Evolutionary conservation across 2,113 vertebrate species (phyloP).

Genomic region (Poicephalus gulielmi): DNA sequence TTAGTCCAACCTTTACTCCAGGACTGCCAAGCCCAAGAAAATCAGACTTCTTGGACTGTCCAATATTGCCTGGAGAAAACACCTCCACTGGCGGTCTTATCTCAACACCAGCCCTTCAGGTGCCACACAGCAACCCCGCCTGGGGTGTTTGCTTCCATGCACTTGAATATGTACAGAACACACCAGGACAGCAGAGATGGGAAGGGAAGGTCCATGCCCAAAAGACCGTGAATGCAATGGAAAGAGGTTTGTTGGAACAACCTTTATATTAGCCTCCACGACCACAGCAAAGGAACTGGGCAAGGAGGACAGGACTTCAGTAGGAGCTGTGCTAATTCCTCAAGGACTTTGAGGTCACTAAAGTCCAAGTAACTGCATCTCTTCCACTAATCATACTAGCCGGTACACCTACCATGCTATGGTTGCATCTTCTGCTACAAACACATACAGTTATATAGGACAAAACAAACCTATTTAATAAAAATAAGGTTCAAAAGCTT

Average conservation of each 20-base stretch:
- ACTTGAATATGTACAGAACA: background rate
- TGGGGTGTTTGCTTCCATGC: background rate
- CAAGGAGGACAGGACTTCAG: background rate
- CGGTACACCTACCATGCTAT: background rate
- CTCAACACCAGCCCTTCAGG: background rate
- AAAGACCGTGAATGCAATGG: background rate
- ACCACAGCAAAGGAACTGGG: background rate
- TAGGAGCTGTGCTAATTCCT: background rate
- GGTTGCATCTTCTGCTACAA: background rate
- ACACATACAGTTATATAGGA: background rate
- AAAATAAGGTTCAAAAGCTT: background rate
- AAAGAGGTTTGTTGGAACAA: background rate
- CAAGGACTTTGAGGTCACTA: background rate
- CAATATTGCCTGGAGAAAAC: background rate
- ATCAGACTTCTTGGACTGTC: background rate
- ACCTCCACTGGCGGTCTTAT: background rate
- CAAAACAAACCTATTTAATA: background rate
- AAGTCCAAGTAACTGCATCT: background rate
- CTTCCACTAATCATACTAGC: background rate
- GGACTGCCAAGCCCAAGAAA: background rate
- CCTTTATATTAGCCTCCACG: background rate
- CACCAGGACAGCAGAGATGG: background rate
- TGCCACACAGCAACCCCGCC: rapidly evolving
- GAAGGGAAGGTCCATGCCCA: background rate
- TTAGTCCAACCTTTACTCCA: background rate